Evolutionary conservation across 2,113 vertebrate species (phyloP), one percentile per base, ranked within the genome.

Genomic region (Tupaia tana): DNA sequence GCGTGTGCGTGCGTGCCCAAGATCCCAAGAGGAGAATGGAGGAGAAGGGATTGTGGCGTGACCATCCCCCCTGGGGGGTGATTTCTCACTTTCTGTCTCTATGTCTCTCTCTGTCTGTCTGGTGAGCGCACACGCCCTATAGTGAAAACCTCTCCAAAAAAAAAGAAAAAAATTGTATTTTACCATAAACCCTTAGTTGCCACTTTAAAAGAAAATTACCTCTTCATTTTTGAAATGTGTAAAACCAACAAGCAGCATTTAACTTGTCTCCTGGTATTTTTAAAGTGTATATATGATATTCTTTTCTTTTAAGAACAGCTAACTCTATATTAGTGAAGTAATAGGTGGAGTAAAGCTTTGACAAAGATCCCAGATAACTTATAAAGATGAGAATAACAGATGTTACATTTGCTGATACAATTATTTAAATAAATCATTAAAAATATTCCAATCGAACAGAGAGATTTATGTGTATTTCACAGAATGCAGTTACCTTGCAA

Each of bases 211-310:
- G 27, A 20, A 25, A 59, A 34, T 71, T 80, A 24, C 5, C 59
- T 86, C 24, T 24, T 89, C 19, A 56, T 71, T 88, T 64, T 34
- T 73, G 71, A 67, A 81, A 69, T 67, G 19, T 31, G 74, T 67
- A 66, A 80, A 94, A 86, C 2, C n/a, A 80, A 59, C 43, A 67
- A 34, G 22, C 43, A 29, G 31, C 22, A 75, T 80, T 67, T 86
- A 19, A 80, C 54, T 85, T 85, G 10, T 78, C 80, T 89, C 74
- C 43, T 81, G 31, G 3, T 75, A 10, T 81, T 24, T 20, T 89
- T 85, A 86, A 86, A 25, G 54, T 92, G 29, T 71, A 58, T 67
- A 29, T 86, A 27, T 43, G 89, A 89, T 93, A 34, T 29, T 74
- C 2, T 66, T 81, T 74, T 83, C 29, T 24, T 69, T 93, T 63